Evolutionary conservation across 2,797 vertebrate species (phyloP).

Genomic region (Capromys pilorides): DNA sequence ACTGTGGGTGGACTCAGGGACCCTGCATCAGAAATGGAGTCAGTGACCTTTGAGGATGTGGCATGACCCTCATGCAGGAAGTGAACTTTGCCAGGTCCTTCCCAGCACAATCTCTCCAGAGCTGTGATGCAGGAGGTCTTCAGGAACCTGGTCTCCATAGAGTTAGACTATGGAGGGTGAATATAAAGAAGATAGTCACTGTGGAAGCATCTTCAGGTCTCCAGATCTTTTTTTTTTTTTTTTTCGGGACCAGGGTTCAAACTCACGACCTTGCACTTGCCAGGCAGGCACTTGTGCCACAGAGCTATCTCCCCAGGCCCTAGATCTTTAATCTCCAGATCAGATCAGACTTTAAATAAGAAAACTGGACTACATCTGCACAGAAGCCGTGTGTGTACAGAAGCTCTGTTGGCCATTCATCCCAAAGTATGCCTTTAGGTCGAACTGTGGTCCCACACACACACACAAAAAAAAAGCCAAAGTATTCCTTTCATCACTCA

Average conservation of each 20-base stretch:
- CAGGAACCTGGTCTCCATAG: background rate
- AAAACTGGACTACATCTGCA: background rate
- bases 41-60: background rate
- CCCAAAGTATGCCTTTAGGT: background rate
- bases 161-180: background rate
- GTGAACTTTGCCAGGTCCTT: background rate
- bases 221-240: too few species aligned
- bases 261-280: too few species aligned
- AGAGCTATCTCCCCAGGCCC: too few species aligned
- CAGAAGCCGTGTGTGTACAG: background rate
- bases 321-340: background rate
- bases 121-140: background rate
- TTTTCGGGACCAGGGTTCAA: too few species aligned
- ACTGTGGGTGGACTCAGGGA: background rate
- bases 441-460: too few species aligned
- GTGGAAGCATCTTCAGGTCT: background rate
- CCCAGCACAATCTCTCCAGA: background rate
- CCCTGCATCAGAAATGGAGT: background rate
- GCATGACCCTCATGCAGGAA: background rate
- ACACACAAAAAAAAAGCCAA: too few species aligned
- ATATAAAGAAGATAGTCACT: background rate
- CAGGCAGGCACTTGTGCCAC: too few species aligned
- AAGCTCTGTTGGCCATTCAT: background rate
- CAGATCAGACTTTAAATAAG: background rate
- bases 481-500: background rate